phyloP scores from a whole-genome alignment of 2,888 invertebrate genomes.

The Yponomeuta malinellus region DNA sequence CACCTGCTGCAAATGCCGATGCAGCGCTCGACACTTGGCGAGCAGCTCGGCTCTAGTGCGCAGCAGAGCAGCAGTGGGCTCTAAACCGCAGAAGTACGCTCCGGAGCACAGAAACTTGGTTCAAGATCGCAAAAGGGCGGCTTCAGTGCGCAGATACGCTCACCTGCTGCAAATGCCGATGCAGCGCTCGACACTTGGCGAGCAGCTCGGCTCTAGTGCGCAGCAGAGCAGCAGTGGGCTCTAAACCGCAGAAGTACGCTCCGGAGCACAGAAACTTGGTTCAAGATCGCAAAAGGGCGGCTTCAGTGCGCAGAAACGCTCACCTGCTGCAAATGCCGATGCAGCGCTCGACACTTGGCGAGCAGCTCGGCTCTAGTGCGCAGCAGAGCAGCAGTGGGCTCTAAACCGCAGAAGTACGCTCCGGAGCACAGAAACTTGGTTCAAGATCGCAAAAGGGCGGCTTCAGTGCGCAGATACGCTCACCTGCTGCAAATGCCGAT shows the following conservation, averaged over 20 bases:
- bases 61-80: slow-evolving; percentile 26
- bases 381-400: neutral
- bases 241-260: too few species aligned
- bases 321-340: slow-evolving; percentile 45
- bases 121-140: too few species aligned
- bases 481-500: slow-evolving; percentile 46
- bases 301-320: neutral
- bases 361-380: slow-evolving; percentile 37
- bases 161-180: slow-evolving; percentile 46
- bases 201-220: slow-evolving; percentile 36
- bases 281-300: too few species aligned
- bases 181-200: slow-evolving; percentile 35
- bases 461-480: neutral
- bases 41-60: slow-evolving; percentile 36
- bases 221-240: slow-evolving; percentile 26
- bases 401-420: too few species aligned
- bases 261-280: too few species aligned
- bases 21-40: slow-evolving; percentile 35
- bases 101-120: too few species aligned
- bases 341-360: slow-evolving; percentile 35
- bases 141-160: neutral
- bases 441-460: too few species aligned
- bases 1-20: slow-evolving; percentile 46
- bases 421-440: too few species aligned
- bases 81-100: too few species aligned